phyloP scores from a whole-genome alignment of 2,888 invertebrate genomes.

The Parnassius glacialis region DNA sequence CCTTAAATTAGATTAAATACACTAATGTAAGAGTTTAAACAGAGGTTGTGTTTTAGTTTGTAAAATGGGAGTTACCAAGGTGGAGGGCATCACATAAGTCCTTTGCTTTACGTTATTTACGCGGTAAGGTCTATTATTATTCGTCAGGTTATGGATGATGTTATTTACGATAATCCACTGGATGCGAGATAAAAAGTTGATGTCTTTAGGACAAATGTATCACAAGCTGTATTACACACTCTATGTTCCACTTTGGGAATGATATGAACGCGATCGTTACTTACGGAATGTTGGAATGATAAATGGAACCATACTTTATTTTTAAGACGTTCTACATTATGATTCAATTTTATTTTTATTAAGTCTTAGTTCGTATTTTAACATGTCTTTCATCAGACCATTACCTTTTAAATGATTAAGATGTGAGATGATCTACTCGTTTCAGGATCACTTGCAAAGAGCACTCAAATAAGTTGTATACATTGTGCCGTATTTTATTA shows the following conservation, averaged over 20 bases:
- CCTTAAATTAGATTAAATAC: constrained; percentile 27
- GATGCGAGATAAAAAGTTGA: constrained; percentile 32
- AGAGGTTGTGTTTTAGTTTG: constrained; percentile 61
- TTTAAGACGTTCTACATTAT: not conserved
- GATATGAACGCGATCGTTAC: constrained; percentile 17
- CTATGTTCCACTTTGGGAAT: constrained; percentile 32
- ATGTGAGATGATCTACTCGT: no score
- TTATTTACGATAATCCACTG: constrained; percentile 34
- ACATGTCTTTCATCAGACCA: not conserved
- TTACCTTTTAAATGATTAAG: no score
- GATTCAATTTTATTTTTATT: no score
- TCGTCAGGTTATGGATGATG: constrained; percentile 37
- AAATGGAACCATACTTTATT: constrained; percentile 10
- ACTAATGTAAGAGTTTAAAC: constrained; percentile 4
- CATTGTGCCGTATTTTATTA: not conserved
- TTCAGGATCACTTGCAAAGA: constrained; percentile 4
- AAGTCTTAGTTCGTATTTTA: not conserved
- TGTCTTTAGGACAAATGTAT: constrained; percentile 41
- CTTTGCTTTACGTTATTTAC: constrained; percentile 65
- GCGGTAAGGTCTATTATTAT: constrained; percentile 69
- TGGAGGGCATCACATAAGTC: constrained; percentile 78
- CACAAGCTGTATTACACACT: constrained; percentile 51
- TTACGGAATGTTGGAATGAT: constrained; percentile 33
- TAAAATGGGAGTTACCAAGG: constrained; percentile 76
- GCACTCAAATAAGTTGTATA: constrained; percentile 11